Conservation (phyloP, 2,888 invertebrate species). For the Zygothrica quintamaculata region DNA sequence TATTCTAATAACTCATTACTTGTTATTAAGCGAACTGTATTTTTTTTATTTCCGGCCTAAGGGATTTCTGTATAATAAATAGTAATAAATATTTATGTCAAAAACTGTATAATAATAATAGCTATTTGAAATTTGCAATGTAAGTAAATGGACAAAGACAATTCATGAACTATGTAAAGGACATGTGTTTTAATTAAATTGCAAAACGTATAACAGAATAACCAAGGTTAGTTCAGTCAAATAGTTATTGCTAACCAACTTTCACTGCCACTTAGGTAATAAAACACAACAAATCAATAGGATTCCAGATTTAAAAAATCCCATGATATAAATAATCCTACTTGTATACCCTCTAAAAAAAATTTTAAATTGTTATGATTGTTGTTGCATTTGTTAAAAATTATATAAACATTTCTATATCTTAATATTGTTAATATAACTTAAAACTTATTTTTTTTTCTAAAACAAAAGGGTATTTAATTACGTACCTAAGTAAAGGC, state of each 20-base stretch:
- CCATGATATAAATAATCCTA: neutral
- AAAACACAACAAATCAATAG: conserved; percentile 66
- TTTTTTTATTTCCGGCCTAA: no score
- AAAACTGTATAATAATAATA: no score
- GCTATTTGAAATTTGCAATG: conserved; percentile 7
- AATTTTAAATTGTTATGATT: neutral
- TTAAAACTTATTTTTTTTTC: no score
- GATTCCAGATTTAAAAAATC: conserved; percentile 13
- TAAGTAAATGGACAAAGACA: conserved; percentile 5
- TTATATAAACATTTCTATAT: no score
- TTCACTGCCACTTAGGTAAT: conserved; percentile 60
- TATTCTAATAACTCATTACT: no score
- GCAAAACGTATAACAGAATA: conserved; percentile 50
- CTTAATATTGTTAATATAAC: no score
- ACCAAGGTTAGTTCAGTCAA: conserved; percentile 51
- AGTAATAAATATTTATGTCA: conserved; percentile 12
- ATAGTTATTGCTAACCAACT: conserved; percentile 58
- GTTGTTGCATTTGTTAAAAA: neutral
- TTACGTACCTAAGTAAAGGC: conserved; percentile 1
- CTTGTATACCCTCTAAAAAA: conserved; percentile 28
- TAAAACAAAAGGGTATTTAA: conserved; percentile 10
- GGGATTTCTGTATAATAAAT: conserved; percentile 6
- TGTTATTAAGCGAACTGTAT: no score
- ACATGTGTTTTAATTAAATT: conserved; percentile 54
- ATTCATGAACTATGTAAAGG: conserved; percentile 9